Base-by-base conservation (phyloP, 2,113 vertebrate species). In the Callospermophilus lateralis region DNA sequence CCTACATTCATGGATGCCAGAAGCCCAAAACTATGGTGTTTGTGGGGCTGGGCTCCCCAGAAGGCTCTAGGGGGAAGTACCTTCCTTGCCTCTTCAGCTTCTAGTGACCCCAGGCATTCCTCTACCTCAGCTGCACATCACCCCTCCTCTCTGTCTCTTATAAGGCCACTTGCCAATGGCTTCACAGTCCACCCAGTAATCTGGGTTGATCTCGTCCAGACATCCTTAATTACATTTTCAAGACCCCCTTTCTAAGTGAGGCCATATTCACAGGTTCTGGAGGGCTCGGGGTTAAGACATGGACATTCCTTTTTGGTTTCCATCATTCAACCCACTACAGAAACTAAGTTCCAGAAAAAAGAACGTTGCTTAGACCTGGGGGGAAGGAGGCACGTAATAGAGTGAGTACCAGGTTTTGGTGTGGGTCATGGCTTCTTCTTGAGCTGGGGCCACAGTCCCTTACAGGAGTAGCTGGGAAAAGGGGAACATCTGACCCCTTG, bases 1-100 rank as follows among this genome's bases (percentile, higher is more conserved):
- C 37, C 78, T 32, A 13, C 13, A 32, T 13, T 70, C 45, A 34
- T 45, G n/a, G 51, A 53, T 68, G 53, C 68, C 48, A n/a, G n/a
- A 70, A 67, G 28, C 88, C 28, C 0, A 19, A 91, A 61, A 77
- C 20, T 0, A 34, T 72, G 84, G 42, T 12, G 3, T 70, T 9
- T 0, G 45, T 6, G 19, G 76, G 80, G 51, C n/a, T 74, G 0
- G 2, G 34, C 61, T 48, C 11, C 17, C 19, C 34, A 0, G 0
- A n/a, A 34, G 39, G 37, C 68, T 78, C 37, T 39, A 76, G 26
- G 45, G 73, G 28, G 80, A 73, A 68, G 39, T 19, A 24, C 58
- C 28, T 79, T 32, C 26, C 58, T 13, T 1, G 17, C 19, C 51
- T 65, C 63, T n/a, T 42, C 61, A 67, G 51, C 77, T 39, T 55